Evolutionary conservation across 2,888 invertebrate genomes (phyloP).

Genomic region (Limnephilus lunatus): DNA sequence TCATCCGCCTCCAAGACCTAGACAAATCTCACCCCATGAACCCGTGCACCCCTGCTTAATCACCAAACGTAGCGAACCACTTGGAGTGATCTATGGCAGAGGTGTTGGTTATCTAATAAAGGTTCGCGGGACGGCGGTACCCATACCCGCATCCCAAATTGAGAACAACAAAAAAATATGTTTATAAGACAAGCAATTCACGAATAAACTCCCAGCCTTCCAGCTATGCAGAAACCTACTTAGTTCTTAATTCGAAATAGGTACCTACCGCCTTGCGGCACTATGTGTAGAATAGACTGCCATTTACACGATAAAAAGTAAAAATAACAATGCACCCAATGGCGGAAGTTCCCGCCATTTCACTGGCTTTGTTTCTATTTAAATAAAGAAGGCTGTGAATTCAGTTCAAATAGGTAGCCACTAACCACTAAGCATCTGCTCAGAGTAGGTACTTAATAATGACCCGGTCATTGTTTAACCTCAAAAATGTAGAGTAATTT

Average conservation of each 20-base stretch:
- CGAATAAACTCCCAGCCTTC: not conserved
- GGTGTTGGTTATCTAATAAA: no score
- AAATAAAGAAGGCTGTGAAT: constrained; percentile 37
- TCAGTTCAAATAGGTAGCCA: constrained; percentile 22
- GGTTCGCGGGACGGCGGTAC: no score
- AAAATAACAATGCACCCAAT: constrained; percentile 27
- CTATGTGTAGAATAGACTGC: not conserved
- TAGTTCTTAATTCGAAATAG: not conserved
- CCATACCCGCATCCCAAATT: no score
- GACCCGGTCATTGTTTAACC: constrained; percentile 17
- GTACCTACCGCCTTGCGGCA: not conserved
- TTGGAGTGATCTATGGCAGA: no score
- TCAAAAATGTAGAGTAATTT: not conserved
- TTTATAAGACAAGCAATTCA: not conserved
- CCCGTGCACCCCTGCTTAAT: no score
- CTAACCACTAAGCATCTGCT: constrained; percentile 17
- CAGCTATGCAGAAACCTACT: not conserved
- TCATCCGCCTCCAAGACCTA: no score
- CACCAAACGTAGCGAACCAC: no score
- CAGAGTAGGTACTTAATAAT: not conserved
- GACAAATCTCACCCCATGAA: no score
- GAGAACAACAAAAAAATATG: no score
- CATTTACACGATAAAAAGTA: constrained; percentile 8
- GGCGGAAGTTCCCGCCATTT: constrained; percentile 36
- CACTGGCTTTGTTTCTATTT: not conserved